Conservation (phyloP, 1,140 invertebrate species). For the Bradysia coprophila region DNA sequence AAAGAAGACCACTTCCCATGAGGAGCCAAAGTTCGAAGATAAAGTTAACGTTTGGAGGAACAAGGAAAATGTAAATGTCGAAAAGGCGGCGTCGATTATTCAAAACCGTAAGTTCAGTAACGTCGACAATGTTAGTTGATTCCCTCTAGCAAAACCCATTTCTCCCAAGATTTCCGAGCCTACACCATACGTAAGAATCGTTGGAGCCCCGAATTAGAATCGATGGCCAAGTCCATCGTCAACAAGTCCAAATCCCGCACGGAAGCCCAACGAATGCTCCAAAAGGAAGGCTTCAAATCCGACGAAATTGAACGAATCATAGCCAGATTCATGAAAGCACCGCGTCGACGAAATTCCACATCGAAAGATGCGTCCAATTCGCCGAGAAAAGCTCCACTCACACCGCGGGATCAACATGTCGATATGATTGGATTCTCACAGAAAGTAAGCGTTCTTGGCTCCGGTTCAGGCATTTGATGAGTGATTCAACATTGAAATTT, state of each 20-base stretch:
- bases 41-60: conserved; percentile 5
- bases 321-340: conserved; percentile 16
- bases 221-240: conserved; percentile 34
- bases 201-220: conserved; percentile 18
- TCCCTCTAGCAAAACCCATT: conserved; percentile 4
- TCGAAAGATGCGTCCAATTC: conserved; percentile 15
- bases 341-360: conserved; percentile 23
- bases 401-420: conserved; percentile 2
- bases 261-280: conserved; percentile 11
- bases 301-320: conserved; percentile 21
- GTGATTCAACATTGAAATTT: neutral
- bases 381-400: neutral
- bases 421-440: conserved; percentile 4
- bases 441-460: neutral
- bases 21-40: conserved; percentile 7
- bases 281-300: conserved; percentile 16
- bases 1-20: conserved; percentile 21
- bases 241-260: conserved; percentile 25
- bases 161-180: conserved; percentile 35
- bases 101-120: conserved; percentile 40
- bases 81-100: conserved; percentile 40
- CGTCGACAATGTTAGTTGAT: conserved; percentile 9
- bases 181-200: conserved; percentile 28
- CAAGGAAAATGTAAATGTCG: conserved; percentile 29
- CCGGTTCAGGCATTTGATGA: neutral